Base-by-base conservation (phyloP, 2,888 invertebrate species). In the Seira sanloemensis region DNA sequence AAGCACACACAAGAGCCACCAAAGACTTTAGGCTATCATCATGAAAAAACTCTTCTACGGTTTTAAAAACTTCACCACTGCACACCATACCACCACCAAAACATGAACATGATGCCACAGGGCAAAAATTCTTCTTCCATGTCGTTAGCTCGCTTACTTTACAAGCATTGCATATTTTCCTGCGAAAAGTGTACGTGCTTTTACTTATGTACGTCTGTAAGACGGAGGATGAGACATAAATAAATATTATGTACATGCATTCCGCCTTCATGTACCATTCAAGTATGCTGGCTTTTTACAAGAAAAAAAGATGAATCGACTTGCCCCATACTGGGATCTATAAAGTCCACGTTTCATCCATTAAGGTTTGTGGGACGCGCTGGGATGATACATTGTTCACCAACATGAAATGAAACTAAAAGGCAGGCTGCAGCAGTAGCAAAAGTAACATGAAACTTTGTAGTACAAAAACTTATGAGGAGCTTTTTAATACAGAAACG, bases 281-380 rank as follows among this genome's bases (percentile, higher is more conserved):
- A 78, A 75, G 72, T 73, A 84, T 78, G 62, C 62, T n/a, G 7
- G 7, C 21, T 50, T 18, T n/a, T 58, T 18, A 9, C 62, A 7
- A 37, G 74, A n/a, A n/a, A n/a, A n/a, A 74, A 78, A 78, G 88
- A 86, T 87, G 88, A 86, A 88, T 89, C 87, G 87, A 78, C 87
- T 88, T 81, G 85, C 87, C 88, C 86, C 88, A 88, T 88, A 86
- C 87, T 87, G 88, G 82, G 87, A 87, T 85, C 84, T 79, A 69
- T 62, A 84, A 85, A 81, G 78, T 80, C 68, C 85, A 81, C 85
- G 74, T 81, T 85, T 78, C 67, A 75, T 81, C 85, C 84, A 84
- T 81, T 81, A 81, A 73, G 72, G 37, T 5, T 68, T 67, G 16
- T 26, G 37, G 68, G 37, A 68, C 26, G 21, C 37, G 68, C n/a